A percentile compares a stretch with the other conserved stretches of the same genome.
These are phyloP conservation scores for Lingula anatina DNA, from an alignment of 2,888 invertebrate genomes.

Conservation along the genomic window DNA sequence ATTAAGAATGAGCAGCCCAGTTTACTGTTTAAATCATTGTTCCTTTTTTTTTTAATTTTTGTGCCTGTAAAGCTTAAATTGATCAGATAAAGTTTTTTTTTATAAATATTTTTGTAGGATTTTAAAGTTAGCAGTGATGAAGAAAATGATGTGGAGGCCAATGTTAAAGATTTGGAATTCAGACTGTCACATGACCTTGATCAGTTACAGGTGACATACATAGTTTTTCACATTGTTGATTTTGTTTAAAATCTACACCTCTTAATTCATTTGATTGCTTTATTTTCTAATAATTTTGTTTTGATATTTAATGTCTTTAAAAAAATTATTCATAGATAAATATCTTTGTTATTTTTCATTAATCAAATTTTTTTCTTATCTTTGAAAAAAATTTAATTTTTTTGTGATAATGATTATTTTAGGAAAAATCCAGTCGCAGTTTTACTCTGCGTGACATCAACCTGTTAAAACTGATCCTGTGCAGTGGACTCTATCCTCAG, in stretches of 20 bases:
- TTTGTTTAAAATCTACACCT: too few species aligned
- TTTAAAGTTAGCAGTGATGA: too few species aligned
- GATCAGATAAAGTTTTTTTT: neutral
- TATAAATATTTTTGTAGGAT: too few species aligned
- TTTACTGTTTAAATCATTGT: too few species aligned
- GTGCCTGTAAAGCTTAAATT: neutral
- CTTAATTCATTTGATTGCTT: too few species aligned
- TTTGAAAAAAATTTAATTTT: neutral
- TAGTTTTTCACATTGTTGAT: neutral
- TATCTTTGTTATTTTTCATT: neutral
- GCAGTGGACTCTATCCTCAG: constrained; percentile 92
- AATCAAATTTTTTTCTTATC: neutral
- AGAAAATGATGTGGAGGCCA: constrained; percentile 56
- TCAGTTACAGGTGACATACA: constrained; percentile 55
- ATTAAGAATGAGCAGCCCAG: too few species aligned
- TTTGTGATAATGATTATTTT: constrained; percentile 2
- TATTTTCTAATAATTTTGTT: too few species aligned
- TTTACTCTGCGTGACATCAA: constrained; percentile 43
- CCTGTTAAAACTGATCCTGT: constrained; percentile 64
- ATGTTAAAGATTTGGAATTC: constrained; percentile 82
- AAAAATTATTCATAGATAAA: too few species aligned
- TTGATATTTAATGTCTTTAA: too few species aligned
- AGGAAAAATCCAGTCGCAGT: constrained; percentile 27
- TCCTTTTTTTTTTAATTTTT: neutral
- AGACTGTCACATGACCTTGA: constrained; percentile 69